These are phyloP conservation scores for Labeo rohita DNA, from an alignment of 2,113 vertebrate genomes.

Conservation along the genomic window DNA sequence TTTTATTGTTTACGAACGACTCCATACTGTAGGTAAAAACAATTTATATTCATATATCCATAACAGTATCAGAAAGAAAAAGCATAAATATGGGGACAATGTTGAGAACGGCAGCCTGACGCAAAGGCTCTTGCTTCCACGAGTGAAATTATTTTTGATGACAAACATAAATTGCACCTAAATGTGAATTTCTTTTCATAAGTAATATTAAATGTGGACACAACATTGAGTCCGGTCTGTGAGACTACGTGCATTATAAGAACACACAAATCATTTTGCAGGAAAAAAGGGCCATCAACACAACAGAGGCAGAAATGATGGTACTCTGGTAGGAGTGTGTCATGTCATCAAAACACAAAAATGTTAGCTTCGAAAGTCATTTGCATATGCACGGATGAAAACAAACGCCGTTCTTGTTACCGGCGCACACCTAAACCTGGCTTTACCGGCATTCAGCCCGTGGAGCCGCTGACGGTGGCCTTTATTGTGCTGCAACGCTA, in stretches of 20 bases:
- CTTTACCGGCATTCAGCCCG: background rate
- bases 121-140: background rate
- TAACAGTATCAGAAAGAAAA: background rate
- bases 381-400: background rate
- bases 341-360: background rate
- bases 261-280: background rate
- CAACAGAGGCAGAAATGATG: background rate
- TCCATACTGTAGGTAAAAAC: background rate
- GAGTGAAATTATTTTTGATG: background rate
- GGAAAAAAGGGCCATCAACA: background rate
- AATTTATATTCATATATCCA: background rate
- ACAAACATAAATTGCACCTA: background rate
- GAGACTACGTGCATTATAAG: too few species aligned
- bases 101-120: background rate
- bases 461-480: background rate
- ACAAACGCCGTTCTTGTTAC: background rate
- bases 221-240: background rate
- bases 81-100: too few species aligned
- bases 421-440: background rate
- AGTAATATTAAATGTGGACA: background rate
- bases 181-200: background rate
- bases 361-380: background rate
- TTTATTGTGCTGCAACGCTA: background rate
- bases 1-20: background rate
- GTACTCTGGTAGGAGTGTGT: background rate